phyloP scores from a whole-genome alignment of 64 coral and sea anemone species.

The Orbicella faveolata region DNA sequence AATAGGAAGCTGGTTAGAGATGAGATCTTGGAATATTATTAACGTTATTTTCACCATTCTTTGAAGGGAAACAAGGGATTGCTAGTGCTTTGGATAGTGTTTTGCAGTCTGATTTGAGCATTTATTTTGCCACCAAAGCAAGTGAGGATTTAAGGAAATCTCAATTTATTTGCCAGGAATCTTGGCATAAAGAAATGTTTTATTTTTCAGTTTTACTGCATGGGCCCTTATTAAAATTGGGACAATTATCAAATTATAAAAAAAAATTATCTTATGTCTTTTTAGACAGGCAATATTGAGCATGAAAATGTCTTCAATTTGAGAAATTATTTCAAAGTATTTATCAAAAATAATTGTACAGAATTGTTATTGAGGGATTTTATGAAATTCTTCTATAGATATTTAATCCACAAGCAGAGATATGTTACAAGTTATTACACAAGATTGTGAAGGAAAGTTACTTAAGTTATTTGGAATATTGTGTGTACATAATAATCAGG shows the following conservation, averaged over 20 bases:
- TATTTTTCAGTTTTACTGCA: constrained; percentile 27
- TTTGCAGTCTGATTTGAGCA: neutral
- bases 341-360: constrained; percentile 26
- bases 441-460: neutral
- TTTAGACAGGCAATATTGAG: neutral
- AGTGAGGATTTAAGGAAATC: neutral
- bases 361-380: constrained; percentile 39
- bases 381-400: constrained; percentile 21
- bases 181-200: constrained; percentile 19
- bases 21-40: too few relatives aligned
- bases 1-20: too few relatives aligned
- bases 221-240: constrained; percentile 14
- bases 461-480: neutral
- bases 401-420: neutral
- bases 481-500: neutral
- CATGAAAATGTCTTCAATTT: neutral
- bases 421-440: neutral
- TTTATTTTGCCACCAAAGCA: too few relatives aligned
- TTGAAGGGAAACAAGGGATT: too few relatives aligned
- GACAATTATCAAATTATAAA: neutral
- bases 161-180: neutral
- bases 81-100: too few relatives aligned
- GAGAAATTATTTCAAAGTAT: constrained; percentile 22
- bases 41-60: too few relatives aligned
- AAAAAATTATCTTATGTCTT: neutral